Percentiles rank a stretch among this genome's conserved stretches.
Evolutionary conservation across 2,797 vertebrate genomes (phyloP).

Genomic region (Amblyraja radiata): DNA sequence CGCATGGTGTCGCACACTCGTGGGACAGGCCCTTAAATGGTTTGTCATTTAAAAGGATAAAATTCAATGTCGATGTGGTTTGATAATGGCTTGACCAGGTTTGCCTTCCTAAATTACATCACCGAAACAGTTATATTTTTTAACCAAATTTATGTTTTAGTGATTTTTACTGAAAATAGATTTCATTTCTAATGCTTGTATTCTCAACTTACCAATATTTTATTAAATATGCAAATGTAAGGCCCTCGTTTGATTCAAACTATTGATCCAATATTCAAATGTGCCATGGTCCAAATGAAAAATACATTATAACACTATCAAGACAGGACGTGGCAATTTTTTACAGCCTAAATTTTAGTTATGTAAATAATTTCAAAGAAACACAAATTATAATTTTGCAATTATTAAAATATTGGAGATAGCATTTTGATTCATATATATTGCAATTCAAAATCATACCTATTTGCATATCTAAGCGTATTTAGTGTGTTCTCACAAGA

Average conservation of each 20-base stretch:
- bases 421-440: not conserved
- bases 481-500: slow-evolving; percentile 98
- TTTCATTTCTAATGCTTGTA: not conserved
- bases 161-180: not conserved
- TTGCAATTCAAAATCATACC: slow-evolving; percentile 57
- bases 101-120: not conserved
- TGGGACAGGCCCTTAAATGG: not conserved
- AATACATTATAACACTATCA: not conserved
- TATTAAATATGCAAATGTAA: not conserved
- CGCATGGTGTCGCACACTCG: no score
- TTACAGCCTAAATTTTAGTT: not conserved
- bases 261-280: not conserved
- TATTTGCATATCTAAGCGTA: slow-evolving; percentile 94
- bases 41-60: not conserved
- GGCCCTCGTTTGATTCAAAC: not conserved
- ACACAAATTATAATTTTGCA: not conserved
- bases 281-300: not conserved
- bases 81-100: no score
- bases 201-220: not conserved
- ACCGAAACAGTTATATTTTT: not conserved
- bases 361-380: not conserved
- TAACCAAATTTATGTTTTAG: not conserved
- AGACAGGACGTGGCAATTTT: not conserved
- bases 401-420: not conserved
- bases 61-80: not conserved